Evolutionary conservation across 1,140 invertebrate species (phyloP), one percentile per base, ranked within the genome.

Genomic region (Octopus sinensis): DNA sequence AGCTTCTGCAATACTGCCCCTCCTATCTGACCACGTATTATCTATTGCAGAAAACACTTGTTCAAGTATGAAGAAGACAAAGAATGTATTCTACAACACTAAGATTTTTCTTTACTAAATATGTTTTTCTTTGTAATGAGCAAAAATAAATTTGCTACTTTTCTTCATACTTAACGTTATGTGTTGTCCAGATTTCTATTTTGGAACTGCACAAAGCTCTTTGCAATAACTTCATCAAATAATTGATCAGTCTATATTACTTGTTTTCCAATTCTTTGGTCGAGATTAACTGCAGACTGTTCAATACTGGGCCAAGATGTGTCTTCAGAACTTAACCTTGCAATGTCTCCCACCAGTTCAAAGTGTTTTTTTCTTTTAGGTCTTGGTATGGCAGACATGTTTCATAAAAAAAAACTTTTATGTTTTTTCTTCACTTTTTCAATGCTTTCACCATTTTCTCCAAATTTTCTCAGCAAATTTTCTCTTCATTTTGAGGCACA

Each of bases 41-140:
- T 68, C n/a, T n/a, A 68, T 68, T 68, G n/a, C 62, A 68, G 62
- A 68, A 68, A 68, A 68, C 62, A 68, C 62, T 68, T 68, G 62
- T n/a, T 13, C 12, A 68, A 68, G 62, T 68, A 13, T n/a, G 12
- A n/a, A n/a, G 62, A 68, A 68, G 62, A 68, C 62, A 68, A n/a
- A 12, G 62, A 68, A 68, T 68, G 62, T 13, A 68, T 68, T 68
- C 62, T 68, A 68, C 62, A 68, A n/a, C 62, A 68, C 62, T 68
- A 68, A 68, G 62, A n/a, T 68, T 68, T 68, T 68, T 68, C n/a
- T 68, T n/a, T 13, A 12, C n/a, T 13, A 68, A 1, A 68, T 68
- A n/a, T 68, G 12, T 68, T 12, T 68, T n/a, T 68, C 30, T 43
- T 43, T 43, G 30, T 3, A 43, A 43, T 43, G 30, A 43, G 30